A percentile compares a stretch with the other conserved stretches of the same genome.
Conservation (phyloP, 53 echinoderm and acorn worm species). For the Stichopus horrens region DNA sequence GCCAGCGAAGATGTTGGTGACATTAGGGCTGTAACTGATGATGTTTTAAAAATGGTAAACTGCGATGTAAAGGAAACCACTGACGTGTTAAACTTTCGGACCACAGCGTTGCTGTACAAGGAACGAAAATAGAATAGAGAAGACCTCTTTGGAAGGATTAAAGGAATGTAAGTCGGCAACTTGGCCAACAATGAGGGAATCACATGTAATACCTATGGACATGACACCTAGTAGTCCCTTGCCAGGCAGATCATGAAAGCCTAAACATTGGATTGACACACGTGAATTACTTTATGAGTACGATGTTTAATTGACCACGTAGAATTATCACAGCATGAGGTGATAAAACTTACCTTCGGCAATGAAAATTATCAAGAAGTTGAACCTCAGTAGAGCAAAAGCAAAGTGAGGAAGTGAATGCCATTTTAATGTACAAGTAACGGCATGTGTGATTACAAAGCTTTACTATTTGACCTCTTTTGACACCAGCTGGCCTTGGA, state of each 20-base stretch:
- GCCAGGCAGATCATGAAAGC: no score
- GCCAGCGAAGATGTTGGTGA: slow-evolving; percentile 34
- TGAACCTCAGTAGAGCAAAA: not conserved
- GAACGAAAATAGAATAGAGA: not conserved
- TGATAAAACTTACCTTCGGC: not conserved
- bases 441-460: no score
- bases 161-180: not conserved
- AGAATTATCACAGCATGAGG: not conserved
- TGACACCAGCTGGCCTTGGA: no score
- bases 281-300: slow-evolving; percentile 11
- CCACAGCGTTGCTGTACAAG: not conserved
- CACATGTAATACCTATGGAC: not conserved
- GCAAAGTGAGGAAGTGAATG: not conserved
- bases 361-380: no score
- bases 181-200: not conserved
- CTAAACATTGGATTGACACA: not conserved
- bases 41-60: slow-evolving; percentile 6
- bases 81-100: slow-evolving; percentile 27
- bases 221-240: no score
- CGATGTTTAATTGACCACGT: slow-evolving; percentile 5
- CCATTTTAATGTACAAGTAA: not conserved
- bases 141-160: slow-evolving; percentile 36
- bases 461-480: no score
- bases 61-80: not conserved
- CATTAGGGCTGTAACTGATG: slow-evolving; percentile 17